Conservation (phyloP, 2,888 invertebrate species). For the Stomorhina lunata region DNA sequence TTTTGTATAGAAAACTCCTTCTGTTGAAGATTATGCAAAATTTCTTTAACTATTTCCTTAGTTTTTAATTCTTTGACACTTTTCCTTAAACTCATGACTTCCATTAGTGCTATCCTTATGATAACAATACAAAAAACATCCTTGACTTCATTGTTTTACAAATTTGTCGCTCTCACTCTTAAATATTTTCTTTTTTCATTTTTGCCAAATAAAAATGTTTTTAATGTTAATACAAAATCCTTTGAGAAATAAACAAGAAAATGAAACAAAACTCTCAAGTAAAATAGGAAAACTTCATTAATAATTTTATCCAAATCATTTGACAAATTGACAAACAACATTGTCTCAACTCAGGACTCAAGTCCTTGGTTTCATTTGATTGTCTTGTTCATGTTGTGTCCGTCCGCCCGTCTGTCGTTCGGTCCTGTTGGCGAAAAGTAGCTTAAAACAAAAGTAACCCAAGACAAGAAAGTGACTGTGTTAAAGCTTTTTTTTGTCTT, state of each 20-base stretch:
- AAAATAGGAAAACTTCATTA: constrained; percentile 53
- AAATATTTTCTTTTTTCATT: no score
- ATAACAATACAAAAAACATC: no score
- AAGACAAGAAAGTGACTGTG: constrained; percentile 8
- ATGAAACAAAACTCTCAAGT: neutral
- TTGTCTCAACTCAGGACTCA: constrained; percentile 30
- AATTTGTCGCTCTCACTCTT: no score
- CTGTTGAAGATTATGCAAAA: no score
- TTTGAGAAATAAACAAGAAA: neutral
- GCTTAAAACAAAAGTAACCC: constrained; percentile 19
- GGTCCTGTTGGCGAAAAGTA: neutral
- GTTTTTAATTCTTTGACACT: no score
- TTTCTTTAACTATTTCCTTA: no score
- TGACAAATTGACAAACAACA: constrained; percentile 63
- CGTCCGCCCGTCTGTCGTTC: no score
- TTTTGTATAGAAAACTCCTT: no score
- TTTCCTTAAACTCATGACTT: no score
- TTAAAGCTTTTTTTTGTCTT: neutral
- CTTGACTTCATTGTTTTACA: no score
- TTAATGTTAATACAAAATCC: neutral
- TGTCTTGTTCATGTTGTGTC: neutral
- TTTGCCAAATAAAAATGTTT: neutral
- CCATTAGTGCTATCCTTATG: no score
- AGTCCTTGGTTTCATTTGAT: constrained; percentile 1
- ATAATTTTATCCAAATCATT: constrained; percentile 63